Evolutionary conservation across 2,113 vertebrate genomes (phyloP).

Genomic region (Uria aalge): DNA sequence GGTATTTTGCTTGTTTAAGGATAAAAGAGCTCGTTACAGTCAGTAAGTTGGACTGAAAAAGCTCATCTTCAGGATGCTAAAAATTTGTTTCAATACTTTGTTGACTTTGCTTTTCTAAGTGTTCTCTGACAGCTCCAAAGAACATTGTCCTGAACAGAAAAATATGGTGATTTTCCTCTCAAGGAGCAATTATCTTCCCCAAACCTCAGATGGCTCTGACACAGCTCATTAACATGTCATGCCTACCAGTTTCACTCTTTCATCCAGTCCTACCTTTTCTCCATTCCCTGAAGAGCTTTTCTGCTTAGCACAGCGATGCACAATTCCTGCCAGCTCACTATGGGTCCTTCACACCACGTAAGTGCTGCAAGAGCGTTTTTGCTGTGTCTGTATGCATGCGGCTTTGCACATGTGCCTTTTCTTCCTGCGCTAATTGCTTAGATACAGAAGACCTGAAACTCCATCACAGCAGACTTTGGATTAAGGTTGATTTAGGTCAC

Average conservation of each 20-base stretch:
- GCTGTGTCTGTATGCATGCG: not conserved
- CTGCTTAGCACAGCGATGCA: not conserved
- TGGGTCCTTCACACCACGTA: not conserved
- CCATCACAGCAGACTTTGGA: not conserved
- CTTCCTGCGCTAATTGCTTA: not conserved
- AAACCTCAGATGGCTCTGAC: constrained; percentile 26
- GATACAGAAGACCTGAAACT: not conserved
- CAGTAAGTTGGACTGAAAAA: not conserved
- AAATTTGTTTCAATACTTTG: not conserved
- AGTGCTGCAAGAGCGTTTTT: not conserved
- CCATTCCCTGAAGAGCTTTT: constrained; percentile 11
- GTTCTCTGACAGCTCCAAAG: not conserved
- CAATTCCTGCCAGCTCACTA: not conserved
- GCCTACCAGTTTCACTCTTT: not conserved
- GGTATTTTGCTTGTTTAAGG: not conserved
- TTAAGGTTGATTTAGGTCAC: constrained; percentile 18
- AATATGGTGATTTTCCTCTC: not conserved
- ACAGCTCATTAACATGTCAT: constrained; percentile 30
- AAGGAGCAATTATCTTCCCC: not conserved
- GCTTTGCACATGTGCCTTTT: not conserved
- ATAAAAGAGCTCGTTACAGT: not conserved
- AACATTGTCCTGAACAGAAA: not conserved
- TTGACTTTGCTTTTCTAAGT: not conserved
- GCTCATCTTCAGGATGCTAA: not conserved
- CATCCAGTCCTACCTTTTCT: not conserved